These are phyloP conservation scores for Dendronephthya gigantea DNA, from an alignment of 64 coral and sea anemone species.

Conservation along the genomic window DNA sequence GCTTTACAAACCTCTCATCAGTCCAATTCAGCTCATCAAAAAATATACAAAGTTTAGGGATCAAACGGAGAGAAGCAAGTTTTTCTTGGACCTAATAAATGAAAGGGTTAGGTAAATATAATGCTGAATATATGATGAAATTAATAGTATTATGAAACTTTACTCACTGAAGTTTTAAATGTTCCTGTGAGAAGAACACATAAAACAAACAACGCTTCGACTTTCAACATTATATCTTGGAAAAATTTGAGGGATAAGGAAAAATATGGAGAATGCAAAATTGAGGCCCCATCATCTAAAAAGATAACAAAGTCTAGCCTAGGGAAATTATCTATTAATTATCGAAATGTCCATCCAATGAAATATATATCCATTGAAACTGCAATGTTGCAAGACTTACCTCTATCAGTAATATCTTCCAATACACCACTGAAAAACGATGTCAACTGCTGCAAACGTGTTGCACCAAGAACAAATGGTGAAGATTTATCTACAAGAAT, in stretches of 20 bases:
- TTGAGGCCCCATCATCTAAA: neutral
- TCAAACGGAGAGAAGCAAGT: slow-evolving; percentile 60
- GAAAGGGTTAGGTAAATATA: neutral
- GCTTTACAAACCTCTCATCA: neutral
- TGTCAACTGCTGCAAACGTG: neutral
- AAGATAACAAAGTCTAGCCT: neutral
- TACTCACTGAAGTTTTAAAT: slow-evolving; percentile 56
- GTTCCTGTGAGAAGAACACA: slow-evolving; percentile 90
- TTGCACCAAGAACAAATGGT: neutral
- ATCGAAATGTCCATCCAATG: too few relatives aligned
- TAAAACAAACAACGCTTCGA: slow-evolving; percentile 81
- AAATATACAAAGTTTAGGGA: slow-evolving; percentile 74
- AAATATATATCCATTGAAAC: too few relatives aligned
- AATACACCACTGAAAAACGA: neutral
- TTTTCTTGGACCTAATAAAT: slow-evolving; percentile 48
- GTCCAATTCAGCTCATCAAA: slow-evolving; percentile 77
- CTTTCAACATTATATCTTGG: slow-evolving; percentile 66
- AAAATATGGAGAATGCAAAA: neutral
- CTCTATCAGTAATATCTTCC: neutral
- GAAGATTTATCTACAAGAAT: neutral
- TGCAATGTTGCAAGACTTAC: neutral
- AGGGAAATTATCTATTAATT: too few relatives aligned
- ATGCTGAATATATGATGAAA: neutral
- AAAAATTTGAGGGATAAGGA: slow-evolving; percentile 9
- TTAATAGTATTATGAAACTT: neutral